phyloP scores from a whole-genome alignment of 2,888 invertebrate genomes.

The Alloplasta piceator region DNA sequence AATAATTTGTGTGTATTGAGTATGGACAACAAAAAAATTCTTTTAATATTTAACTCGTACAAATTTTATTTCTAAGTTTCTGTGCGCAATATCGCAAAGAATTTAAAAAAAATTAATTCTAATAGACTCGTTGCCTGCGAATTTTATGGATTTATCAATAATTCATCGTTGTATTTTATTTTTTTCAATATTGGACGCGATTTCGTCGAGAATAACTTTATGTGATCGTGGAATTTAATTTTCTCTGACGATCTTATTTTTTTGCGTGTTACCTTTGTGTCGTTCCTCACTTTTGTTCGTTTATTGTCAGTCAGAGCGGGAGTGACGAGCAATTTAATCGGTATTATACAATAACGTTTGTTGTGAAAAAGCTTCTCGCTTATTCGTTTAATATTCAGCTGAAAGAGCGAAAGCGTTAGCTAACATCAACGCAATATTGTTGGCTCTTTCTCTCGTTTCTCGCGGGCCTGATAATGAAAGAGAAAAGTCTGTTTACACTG shows the following conservation, averaged over 20 bases:
- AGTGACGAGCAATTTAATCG: constrained; percentile 57
- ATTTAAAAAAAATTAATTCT: too few species aligned
- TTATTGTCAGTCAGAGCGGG: constrained; percentile 34
- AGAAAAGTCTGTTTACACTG: constrained; percentile 50
- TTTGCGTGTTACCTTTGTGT: constrained; percentile 5
- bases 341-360: constrained; percentile 43
- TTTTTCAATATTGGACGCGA: too few species aligned
- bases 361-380: constrained; percentile 16
- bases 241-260: constrained; percentile 17
- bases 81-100: too few species aligned
- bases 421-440: constrained; percentile 35
- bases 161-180: too few species aligned
- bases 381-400: constrained; percentile 58
- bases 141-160: too few species aligned
- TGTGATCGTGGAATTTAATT: constrained; percentile 43
- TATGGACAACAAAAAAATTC: too few species aligned
- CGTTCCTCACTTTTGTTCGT: constrained; percentile 42
- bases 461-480: constrained; percentile 58
- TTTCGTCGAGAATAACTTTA: not conserved
- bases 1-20: too few species aligned
- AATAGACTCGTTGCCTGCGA: too few species aligned
- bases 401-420: constrained; percentile 22
- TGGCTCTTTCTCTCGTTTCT: constrained; percentile 36
- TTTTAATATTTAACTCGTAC: too few species aligned
- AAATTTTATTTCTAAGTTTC: too few species aligned